Evolutionary conservation across 2,113 vertebrate genomes (phyloP), one percentile per base, ranked within the genome.

Genomic region (Centropus unirufus): DNA sequence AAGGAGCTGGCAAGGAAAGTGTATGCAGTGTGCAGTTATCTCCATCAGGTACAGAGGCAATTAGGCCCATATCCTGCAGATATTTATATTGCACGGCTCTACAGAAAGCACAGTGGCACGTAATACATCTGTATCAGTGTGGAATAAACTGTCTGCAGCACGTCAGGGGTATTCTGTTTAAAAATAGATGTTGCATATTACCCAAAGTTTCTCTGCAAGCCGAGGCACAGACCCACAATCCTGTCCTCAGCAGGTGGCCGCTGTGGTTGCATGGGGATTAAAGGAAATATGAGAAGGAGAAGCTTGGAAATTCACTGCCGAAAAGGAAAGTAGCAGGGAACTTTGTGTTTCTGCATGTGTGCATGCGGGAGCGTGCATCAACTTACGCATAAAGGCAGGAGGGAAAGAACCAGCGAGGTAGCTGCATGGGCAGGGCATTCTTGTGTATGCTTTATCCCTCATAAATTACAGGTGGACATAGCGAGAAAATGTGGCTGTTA

Each of bases 31-130:
- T 54, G 54, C 73, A 76, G 92, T 90, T 83, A 92, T 93, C 95
- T 93, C 82, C 93, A 73, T 90, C 90, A 93, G 77, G 58, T 79
- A 69, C 86, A 86, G 84, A 96, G 69, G 90, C 96, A 93, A 93
- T 93, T 92, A 92, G 58, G 69, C 49, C 73, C 40, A 8, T 67
- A 64, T 83, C 95, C 94, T 87, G 92, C 85, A 87, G 96, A 76
- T 95, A 84, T 94, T 96, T 93, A 57, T 89, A 91, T 92, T 89
- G 93, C 76, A 55, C 52, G 52, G 85, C 93, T 94, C 66, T 49
- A 46, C 51, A 61, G 69, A 73, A 93, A 92, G 94, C 95, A 66
- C 69, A 51, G 73, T 42, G 82, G 70, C 90, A 88, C 10, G 17
- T 55, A 67, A 75, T 89, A 52, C 54, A 78, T 72, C 86, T 82